These are phyloP conservation scores for Callorhinus ursinus DNA, from an alignment of 2,113 vertebrate species.

Conservation along the genomic window DNA sequence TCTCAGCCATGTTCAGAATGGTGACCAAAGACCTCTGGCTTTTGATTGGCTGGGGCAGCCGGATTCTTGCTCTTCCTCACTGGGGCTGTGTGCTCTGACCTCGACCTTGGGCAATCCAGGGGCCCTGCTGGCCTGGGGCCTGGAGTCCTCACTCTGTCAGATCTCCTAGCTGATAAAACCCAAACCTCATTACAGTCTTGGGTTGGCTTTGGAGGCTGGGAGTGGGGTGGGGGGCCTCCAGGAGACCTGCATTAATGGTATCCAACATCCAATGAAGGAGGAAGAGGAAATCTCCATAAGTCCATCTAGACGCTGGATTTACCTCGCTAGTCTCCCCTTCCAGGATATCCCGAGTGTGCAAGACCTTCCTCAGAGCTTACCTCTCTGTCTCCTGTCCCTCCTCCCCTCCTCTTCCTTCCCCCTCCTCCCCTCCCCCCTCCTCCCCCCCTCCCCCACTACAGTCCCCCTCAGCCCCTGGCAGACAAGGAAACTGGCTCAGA, in stretches of 20 bases:
- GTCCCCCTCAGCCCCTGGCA: background rate
- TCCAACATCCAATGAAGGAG: background rate
- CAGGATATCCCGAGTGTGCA: background rate
- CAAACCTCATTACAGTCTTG: background rate
- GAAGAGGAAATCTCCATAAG: background rate
- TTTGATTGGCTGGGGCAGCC: background rate
- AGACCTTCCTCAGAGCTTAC: background rate
- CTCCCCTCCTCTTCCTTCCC: background rate
- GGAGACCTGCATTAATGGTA: accelerated
- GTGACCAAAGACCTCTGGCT: background rate
- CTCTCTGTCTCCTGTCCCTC: background rate
- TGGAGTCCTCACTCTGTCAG: background rate
- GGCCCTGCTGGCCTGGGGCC: background rate
- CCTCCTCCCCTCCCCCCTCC: background rate
- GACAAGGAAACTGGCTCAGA: background rate
- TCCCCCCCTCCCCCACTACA: background rate
- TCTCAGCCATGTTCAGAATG: background rate
- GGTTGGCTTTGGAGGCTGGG: background rate
- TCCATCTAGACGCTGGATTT: background rate
- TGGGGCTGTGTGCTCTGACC: background rate
- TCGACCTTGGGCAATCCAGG: background rate
- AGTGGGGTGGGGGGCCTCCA: too few species aligned
- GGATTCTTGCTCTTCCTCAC: background rate
- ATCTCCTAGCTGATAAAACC: background rate
- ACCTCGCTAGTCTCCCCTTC: background rate